Evolutionary conservation across 2,888 invertebrate species (phyloP).

Genomic region (Elmis aenea): DNA sequence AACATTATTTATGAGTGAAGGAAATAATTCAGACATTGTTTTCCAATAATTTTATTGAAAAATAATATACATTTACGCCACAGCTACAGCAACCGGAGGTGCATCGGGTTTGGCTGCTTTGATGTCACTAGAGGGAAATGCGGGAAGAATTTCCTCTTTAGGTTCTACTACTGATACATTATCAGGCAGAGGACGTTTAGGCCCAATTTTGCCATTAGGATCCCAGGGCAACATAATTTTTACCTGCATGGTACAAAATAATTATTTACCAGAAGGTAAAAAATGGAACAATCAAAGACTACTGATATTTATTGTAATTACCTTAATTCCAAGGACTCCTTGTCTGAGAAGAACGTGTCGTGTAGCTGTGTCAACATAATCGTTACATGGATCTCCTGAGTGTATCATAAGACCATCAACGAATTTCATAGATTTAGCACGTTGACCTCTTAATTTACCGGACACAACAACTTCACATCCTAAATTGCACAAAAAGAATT

Average conservation of each 20-base stretch:
- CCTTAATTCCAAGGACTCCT: constrained; percentile 74
- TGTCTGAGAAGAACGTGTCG: constrained; percentile 96
- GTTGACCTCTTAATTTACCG: constrained; percentile 96
- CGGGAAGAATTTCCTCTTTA: constrained; percentile 82
- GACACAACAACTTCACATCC: constrained; percentile 99
- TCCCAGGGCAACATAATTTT: constrained; percentile 99
- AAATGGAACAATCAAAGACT: not conserved
- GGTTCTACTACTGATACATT: constrained; percentile 96
- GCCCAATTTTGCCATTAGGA: constrained; percentile 94
- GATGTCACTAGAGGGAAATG: constrained; percentile 69
- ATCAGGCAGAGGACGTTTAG: constrained; percentile 96
- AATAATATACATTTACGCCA: constrained; percentile 34
- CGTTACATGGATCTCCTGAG: constrained; percentile 97
- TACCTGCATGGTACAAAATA: constrained; percentile 59
- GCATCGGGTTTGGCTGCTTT: constrained; percentile 61
- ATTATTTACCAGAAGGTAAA: constrained; percentile 45
- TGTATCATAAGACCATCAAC: constrained; percentile 99
- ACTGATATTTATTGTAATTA: no score
- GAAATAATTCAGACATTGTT: not conserved
- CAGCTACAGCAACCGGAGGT: constrained; percentile 48
- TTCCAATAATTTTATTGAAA: constrained; percentile 27
- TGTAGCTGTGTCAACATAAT: constrained; percentile 97
- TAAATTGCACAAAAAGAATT: constrained; percentile 22
- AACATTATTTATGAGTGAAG: not conserved
- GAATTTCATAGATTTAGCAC: constrained; percentile 99